Percentiles rank a stretch among this genome's conserved stretches.
Conservation (phyloP, 2,113 vertebrate genomes). For the Odontesthes bonariensis region DNA sequence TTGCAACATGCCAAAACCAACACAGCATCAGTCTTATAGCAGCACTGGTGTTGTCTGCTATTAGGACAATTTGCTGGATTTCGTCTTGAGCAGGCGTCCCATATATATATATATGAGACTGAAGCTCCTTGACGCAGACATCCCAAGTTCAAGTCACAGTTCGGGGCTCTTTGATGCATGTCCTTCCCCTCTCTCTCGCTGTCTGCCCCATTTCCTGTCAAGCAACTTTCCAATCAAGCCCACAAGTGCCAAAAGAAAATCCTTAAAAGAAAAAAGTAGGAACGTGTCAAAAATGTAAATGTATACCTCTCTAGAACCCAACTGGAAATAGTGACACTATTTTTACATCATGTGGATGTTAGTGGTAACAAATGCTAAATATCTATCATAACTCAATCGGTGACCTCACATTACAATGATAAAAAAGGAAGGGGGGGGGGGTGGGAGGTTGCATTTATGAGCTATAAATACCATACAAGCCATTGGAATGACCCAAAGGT, state of each 20-base stretch:
- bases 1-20: background rate
- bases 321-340: background rate
- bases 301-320: no score
- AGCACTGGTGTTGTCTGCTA: background rate
- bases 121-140: no score
- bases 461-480: slow-evolving; percentile 20
- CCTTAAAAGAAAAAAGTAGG: background rate
- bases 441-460: slow-evolving; percentile 21
- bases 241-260: no score
- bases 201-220: no score
- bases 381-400: background rate
- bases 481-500: slow-evolving; percentile 14
- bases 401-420: background rate
- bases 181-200: no score
- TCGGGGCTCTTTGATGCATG: no score
- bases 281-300: no score
- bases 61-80: background rate
- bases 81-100: no score
- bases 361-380: background rate
- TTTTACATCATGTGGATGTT: background rate
- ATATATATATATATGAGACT: no score
- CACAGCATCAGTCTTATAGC: background rate
- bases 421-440: background rate
- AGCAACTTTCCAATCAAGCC: no score
- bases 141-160: no score